Percentiles rank a stretch among this genome's conserved stretches.
phyloP scores from a whole-genome alignment of 2,888 invertebrate genomes.

The Eupsilia transversa region DNA sequence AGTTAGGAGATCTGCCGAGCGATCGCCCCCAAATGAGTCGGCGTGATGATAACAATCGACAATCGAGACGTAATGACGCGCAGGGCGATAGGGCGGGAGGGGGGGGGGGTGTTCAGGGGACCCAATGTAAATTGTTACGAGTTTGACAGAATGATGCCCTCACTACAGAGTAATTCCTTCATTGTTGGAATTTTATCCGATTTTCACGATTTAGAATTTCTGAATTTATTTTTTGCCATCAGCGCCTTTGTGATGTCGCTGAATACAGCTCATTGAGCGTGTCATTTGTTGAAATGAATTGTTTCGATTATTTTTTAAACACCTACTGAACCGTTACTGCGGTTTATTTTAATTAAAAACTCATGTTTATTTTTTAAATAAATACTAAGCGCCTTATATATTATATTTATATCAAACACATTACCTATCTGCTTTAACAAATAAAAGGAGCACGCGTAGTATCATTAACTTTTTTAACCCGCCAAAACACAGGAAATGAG shows the following conservation, averaged over 20 bases:
- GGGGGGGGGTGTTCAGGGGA: not conserved
- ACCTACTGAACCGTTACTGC: not conserved
- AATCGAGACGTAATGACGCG: conserved; percentile 67
- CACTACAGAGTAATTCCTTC: conserved; percentile 53
- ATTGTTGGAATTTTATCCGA: conserved; percentile 59
- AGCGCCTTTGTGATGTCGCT: conserved; percentile 42
- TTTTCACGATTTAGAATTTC: conserved; percentile 46
- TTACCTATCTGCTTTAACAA: not conserved
- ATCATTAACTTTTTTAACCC: conserved; percentile 20
- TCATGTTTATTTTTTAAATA: not conserved
- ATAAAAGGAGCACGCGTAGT: not conserved
- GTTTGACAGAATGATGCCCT: conserved; percentile 58
- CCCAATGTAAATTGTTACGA: conserved; percentile 65
- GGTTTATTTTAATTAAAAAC: not conserved
- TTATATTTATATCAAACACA: conserved; percentile 1
- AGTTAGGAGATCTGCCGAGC: conserved; percentile 66
- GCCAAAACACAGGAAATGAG: conserved; percentile 57
- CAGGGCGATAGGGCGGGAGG: not conserved
- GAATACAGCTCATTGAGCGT: conserved; percentile 41
- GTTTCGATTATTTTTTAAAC: conserved; percentile 18
- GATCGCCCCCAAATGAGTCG: conserved; percentile 67
- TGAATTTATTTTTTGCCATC: conserved; percentile 49
- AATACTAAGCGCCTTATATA: not conserved
- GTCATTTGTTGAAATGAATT: conserved; percentile 43
- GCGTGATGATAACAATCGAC: conserved; percentile 72